A percentile compares a stretch with the other conserved stretches of the same genome.
phyloP scores from a whole-genome alignment of 1,140 invertebrate species.

The Aphaenogaster floridana region DNA sequence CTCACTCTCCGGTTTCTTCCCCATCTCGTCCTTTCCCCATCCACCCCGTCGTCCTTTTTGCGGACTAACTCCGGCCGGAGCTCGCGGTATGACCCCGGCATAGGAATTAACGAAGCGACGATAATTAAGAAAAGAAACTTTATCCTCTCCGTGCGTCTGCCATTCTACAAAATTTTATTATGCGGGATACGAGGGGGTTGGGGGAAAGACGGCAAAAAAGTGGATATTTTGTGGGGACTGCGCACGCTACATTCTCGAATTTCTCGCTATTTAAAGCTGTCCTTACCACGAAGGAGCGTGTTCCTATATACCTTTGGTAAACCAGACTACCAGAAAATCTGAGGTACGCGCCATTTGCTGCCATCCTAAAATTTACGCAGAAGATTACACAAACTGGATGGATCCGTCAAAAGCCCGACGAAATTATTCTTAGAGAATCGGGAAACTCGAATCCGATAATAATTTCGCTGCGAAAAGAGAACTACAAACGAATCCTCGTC shows the following conservation, averaged over 20 bases:
- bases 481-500: slow-evolving; percentile 72
- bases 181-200: not conserved
- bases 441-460: slow-evolving; percentile 71
- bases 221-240: slow-evolving; percentile 19
- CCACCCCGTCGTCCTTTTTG: slow-evolving; percentile 32
- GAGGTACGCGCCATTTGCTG: not conserved
- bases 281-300: not conserved
- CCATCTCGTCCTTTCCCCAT: not conserved
- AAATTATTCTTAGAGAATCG: slow-evolving; percentile 62
- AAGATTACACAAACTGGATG: slow-evolving; percentile 56
- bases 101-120: slow-evolving; percentile 78
- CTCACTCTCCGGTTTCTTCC: slow-evolving; percentile 27
- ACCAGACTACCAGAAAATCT: slow-evolving; percentile 12
- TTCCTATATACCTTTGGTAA: not conserved
- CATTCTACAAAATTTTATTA: slow-evolving; percentile 73
- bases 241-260: slow-evolving; percentile 48
- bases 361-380: slow-evolving; percentile 5
- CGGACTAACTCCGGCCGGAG: not conserved
- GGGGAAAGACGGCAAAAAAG: slow-evolving; percentile 14
- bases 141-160: slow-evolving; percentile 60
- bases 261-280: slow-evolving; percentile 28
- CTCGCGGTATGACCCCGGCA: slow-evolving; percentile 62
- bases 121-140: slow-evolving; percentile 80
- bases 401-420: slow-evolving; percentile 43
- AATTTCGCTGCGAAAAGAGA: slow-evolving; percentile 76